Evolutionary conservation across 2,888 invertebrate species (phyloP).

Genomic region (Polyploca ridens): DNA sequence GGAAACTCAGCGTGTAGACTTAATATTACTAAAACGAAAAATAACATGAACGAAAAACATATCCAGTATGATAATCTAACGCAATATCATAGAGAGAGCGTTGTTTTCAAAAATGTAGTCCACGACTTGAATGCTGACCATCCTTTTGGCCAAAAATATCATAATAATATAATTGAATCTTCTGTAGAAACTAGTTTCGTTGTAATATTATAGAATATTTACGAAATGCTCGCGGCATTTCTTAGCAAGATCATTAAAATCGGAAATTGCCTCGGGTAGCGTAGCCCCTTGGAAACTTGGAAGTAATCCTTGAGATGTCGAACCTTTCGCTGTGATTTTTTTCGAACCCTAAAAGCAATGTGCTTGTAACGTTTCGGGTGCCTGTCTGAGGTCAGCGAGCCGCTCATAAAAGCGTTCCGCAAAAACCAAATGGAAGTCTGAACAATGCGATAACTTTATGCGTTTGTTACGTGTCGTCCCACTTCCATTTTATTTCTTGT

Average conservation of each 20-base stretch:
- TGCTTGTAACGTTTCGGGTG: constrained; percentile 34
- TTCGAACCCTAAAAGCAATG: constrained; percentile 35
- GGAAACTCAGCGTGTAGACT: neutral
- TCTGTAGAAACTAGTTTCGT: neutral
- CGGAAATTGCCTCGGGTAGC: constrained; percentile 28
- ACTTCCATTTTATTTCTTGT: constrained; percentile 15
- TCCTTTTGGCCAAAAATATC: neutral
- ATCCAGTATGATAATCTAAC: neutral
- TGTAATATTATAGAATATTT: constrained; percentile 4
- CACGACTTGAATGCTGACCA: neutral
- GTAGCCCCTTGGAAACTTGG: constrained; percentile 36
- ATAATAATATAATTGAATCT: neutral
- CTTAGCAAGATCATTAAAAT: constrained; percentile 11
- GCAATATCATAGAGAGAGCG: neutral
- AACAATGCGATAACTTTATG: constrained; percentile 50
- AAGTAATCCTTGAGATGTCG: constrained; percentile 40
- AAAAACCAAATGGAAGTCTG: constrained; percentile 47
- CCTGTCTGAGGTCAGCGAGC: constrained; percentile 47
- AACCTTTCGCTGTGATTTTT: constrained; percentile 38
- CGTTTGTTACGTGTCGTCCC: constrained; percentile 22
- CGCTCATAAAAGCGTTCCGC: constrained; percentile 46
- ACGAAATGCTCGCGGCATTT: neutral
- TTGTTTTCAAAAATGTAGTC: neutral
- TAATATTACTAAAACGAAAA: neutral
- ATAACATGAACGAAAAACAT: neutral